These are phyloP conservation scores for Pygoscelis adeliae DNA, from an alignment of 2,113 vertebrate genomes.

Conservation along the genomic window DNA sequence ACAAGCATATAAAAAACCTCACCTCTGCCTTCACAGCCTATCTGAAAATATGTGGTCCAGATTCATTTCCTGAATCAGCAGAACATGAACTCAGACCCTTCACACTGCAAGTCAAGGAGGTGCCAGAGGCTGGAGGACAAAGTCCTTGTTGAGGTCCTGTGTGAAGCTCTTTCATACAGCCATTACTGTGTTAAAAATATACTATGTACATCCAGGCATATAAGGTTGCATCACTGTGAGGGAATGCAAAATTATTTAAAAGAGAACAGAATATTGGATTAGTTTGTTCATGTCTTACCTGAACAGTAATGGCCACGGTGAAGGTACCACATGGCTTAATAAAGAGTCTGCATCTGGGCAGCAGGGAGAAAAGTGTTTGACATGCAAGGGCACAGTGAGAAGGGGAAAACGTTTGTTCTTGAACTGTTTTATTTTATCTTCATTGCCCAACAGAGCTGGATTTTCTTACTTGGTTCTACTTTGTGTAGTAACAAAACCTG, in stretches of 20 bases:
- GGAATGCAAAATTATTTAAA: not conserved
- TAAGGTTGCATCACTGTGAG: not conserved
- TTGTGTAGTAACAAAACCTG: not conserved
- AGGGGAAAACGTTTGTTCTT: not conserved
- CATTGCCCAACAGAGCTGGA: not conserved
- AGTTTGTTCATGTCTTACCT: not conserved
- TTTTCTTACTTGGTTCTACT: not conserved
- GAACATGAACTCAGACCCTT: not conserved
- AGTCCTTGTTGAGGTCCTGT: not conserved
- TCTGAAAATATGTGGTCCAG: not conserved
- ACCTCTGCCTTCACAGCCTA: not conserved
- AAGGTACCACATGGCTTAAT: fast-evolving
- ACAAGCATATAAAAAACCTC: fast-evolving
- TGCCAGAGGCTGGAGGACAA: not conserved
- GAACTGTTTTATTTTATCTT: not conserved
- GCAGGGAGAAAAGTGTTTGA: not conserved
- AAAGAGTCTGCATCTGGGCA: not conserved
- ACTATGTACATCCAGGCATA: not conserved
- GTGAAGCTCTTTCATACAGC: not conserved
- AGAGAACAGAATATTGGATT: not conserved
- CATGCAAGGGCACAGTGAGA: not conserved
- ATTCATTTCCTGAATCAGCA: not conserved
- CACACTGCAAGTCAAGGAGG: fast-evolving
- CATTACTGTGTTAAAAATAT: not conserved
- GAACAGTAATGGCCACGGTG: not conserved